phyloP scores from a whole-genome alignment of 2,113 vertebrate genomes.

The Serranochromis macrocephalus region DNA sequence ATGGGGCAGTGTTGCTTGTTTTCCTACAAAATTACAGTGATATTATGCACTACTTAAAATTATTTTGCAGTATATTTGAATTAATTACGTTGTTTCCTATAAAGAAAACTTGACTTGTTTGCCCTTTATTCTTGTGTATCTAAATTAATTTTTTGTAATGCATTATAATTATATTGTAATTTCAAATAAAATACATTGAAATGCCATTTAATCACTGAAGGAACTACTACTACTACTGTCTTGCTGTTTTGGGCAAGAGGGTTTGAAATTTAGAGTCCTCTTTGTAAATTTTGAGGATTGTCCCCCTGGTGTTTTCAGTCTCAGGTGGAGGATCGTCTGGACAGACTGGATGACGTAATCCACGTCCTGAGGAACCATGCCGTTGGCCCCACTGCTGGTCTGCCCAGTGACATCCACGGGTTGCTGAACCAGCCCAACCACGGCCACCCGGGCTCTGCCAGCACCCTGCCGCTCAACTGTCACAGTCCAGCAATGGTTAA shows the following conservation, averaged over 20 bases:
- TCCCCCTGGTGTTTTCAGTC: slow-evolving; percentile 63
- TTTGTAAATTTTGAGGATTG: not conserved
- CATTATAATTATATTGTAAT: not conserved
- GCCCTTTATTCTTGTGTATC: not conserved
- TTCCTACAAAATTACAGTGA: not conserved
- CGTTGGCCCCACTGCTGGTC: slow-evolving; percentile 82
- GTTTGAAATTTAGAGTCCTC: not conserved
- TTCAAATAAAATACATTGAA: not conserved
- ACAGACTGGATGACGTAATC: slow-evolving; percentile 93
- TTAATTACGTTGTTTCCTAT: not conserved
- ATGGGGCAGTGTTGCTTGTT: not conserved
- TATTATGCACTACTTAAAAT: not conserved
- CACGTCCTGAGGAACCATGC: slow-evolving; percentile 93
- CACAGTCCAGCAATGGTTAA: slow-evolving; percentile 78
- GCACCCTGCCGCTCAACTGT: slow-evolving; percentile 35
- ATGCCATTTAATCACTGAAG: not conserved
- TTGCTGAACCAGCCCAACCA: slow-evolving; percentile 49
- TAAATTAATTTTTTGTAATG: not conserved
- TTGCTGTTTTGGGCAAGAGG: not conserved
- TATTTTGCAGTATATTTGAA: not conserved
- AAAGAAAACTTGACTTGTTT: not conserved
- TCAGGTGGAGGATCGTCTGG: slow-evolving; percentile 92
- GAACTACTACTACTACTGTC: not conserved
- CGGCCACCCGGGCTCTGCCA: slow-evolving; percentile 16
- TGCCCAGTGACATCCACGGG: slow-evolving; percentile 78